Base-by-base conservation (phyloP, 2,797 vertebrate species). In the Myotis pilosus region DNA sequence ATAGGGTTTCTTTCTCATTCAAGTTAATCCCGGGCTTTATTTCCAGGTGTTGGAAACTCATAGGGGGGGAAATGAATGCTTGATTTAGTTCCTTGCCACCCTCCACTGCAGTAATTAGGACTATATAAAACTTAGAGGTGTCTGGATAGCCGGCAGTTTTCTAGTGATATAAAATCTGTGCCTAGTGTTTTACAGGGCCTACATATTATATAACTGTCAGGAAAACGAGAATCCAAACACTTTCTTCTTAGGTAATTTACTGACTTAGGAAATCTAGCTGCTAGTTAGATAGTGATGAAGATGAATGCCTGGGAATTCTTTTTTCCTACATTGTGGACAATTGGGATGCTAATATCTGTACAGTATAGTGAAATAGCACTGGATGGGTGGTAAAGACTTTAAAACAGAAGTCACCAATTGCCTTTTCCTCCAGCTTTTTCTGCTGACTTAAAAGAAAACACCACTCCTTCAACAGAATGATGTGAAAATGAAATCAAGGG, bases 221-320 rank as follows among this genome's bases (percentile, higher is more conserved):
- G n/a, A 95, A 97, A 95, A 94, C 41, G 4, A 86, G 51, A 89
- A 51, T 51, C 33, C 36, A 69, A 92, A 96, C 51, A 94, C 86
- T 97, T 97, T 64, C 36, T 95, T 97, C 95, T 51, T 91, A 80
- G 92, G 85, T 87, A 96, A 95, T 97, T 97, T 97, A 97, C 93
- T 92, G 95, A 28, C 38, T 96, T 95, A 91, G 89, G 83, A 96
- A 87, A 89, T 89, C 85, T 96, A 93, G 60, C 85, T 97, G 81
- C 95, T 90, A 96, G 94, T 91, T 91, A 33, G 88, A 47, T 57
- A 66, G 85, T 92, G 87, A 85, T 93, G 78, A 81, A 94, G 97
- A 97, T 57, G 79, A 97, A 82, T 68, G n/a, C 72, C 44, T 92
- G 12, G n/a, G 19, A 44, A 66, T 83, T 72, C 22, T 66, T 78